Base-by-base conservation (phyloP, 2,888 invertebrate species). In the Macaria liturata region DNA sequence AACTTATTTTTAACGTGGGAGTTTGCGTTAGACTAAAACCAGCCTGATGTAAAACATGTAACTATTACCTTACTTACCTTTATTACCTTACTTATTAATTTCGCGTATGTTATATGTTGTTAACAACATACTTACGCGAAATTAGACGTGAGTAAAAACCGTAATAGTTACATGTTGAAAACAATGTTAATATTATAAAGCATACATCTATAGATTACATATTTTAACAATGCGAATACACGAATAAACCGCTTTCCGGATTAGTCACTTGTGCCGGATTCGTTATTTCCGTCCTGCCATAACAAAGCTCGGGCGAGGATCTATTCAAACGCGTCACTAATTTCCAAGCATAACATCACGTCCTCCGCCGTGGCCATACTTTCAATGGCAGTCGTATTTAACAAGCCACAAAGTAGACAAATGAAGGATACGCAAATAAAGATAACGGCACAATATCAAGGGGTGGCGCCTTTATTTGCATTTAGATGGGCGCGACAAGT, bases 401-500 rank as follows among this genome's bases (percentile, higher is more conserved):
- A 77, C 73, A 72, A 77, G 74, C 69, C 69, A 65, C 70, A 76
- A 80, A 79, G 78, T 76, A 80, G 79, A 86, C 86, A 88, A 88
- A 89, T 88, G 86, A 86, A 86, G 85, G 84, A 83, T 77, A 78
- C 75, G 78, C 73, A 78, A 68, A 81, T 80, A 76, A 63, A 68
- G 61, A 66, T 62, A 70, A 82, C 83, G 84, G 52, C 8, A 49
- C 49, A 49, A 46, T 56, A 84, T 84, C 83, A 81, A 80, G 87
- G 83, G 83, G 77, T 67, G 72, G 72, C 72, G 67, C 69, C 74
- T 78, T 73, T 84, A 90, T 90, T 90, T 88, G 84, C 89, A 88
- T 90, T 83, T 87, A 86, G 83, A 87, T 86, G 79, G 82, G 79
- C 70, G 81, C 77, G 82, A 84, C 84, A 83, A 86, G 85, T 66